Percentiles rank a stretch among this genome's conserved stretches.
phyloP scores from a whole-genome alignment of 2,888 invertebrate species.

The Nesidiocoris tenuis region DNA sequence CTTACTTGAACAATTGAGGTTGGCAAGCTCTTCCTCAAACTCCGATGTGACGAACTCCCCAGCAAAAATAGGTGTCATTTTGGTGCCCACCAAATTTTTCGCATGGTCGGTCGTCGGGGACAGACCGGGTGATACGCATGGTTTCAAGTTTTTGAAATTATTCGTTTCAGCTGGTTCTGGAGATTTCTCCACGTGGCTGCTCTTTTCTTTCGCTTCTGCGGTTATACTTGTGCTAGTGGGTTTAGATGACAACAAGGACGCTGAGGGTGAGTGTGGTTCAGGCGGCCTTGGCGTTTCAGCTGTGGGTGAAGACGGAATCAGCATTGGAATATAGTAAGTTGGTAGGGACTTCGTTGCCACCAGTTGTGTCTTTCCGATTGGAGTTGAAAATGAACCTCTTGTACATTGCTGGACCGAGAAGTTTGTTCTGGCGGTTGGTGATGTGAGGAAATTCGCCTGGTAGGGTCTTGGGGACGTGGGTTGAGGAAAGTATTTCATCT shows the following conservation, averaged over 20 bases:
- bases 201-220: constrained; percentile 53
- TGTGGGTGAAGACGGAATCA: constrained; percentile 50
- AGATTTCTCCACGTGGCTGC: constrained; percentile 52
- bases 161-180: constrained; percentile 4
- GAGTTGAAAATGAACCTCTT: constrained; percentile 20
- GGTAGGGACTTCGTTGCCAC: constrained; percentile 47
- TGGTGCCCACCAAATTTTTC: constrained; percentile 15
- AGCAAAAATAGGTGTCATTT: constrained; percentile 28
- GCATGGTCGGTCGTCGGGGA: constrained; percentile 47
- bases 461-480: constrained; percentile 63
- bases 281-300: constrained; percentile 36
- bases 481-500: constrained; percentile 69
- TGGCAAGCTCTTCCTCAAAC: constrained; percentile 12
- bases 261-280: constrained; percentile 54
- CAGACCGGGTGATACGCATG: constrained; percentile 48
- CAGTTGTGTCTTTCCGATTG: constrained; percentile 42
- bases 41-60: constrained; percentile 1
- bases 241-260: constrained; percentile 49
- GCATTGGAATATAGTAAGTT: constrained; percentile 48
- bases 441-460: constrained; percentile 48
- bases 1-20: constrained; percentile 12
- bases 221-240: constrained; percentile 21
- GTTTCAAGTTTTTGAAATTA: constrained; percentile 50
- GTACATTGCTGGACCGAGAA: constrained; percentile 45
- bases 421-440: constrained; percentile 48